Conservation (phyloP, 2,888 invertebrate species). For the Drosophila sordidula region DNA sequence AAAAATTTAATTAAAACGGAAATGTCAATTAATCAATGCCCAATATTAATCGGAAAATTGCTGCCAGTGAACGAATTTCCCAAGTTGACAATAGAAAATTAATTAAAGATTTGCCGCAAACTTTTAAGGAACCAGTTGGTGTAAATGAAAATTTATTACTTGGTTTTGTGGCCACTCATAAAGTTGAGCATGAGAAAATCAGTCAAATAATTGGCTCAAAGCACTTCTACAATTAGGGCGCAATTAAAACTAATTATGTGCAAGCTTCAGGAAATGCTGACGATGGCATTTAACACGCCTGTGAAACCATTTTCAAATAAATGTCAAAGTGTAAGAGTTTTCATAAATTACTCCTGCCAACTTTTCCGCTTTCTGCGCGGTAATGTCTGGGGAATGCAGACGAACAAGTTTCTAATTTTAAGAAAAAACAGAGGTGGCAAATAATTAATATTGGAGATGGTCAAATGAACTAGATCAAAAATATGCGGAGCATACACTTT, state of each 20-base stretch:
- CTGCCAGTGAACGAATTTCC: not conserved
- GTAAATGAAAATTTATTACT: slow-evolving; percentile 67
- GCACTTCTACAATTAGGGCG: slow-evolving; percentile 42
- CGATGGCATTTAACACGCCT: slow-evolving; percentile 3
- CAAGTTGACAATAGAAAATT: not conserved
- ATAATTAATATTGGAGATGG: not conserved
- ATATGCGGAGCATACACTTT: too few species aligned
- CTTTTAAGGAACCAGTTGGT: slow-evolving; percentile 1
- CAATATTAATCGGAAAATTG: not conserved
- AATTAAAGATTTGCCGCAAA: slow-evolving; percentile 6
- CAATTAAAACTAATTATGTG: slow-evolving; percentile 58
- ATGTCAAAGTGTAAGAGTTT: slow-evolving; percentile 40
- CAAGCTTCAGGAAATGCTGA: slow-evolving; percentile 17
- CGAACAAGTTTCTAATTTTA: slow-evolving; percentile 1
- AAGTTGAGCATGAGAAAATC: not conserved
- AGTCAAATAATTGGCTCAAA: slow-evolving; percentile 48
- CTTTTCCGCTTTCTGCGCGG: not conserved
- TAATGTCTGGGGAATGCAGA: slow-evolving; percentile 4
- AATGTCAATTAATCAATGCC: slow-evolving; percentile 5
- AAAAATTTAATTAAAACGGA: not conserved
- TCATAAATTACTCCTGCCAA: slow-evolving; percentile 26
- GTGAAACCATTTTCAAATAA: slow-evolving; percentile 48
- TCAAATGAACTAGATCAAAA: slow-evolving; percentile 3
- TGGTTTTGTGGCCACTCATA: slow-evolving; percentile 7
- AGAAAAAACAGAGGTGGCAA: slow-evolving; percentile 6